phyloP scores from a whole-genome alignment of 2,797 vertebrate species.

The Sciaenops ocellatus region DNA sequence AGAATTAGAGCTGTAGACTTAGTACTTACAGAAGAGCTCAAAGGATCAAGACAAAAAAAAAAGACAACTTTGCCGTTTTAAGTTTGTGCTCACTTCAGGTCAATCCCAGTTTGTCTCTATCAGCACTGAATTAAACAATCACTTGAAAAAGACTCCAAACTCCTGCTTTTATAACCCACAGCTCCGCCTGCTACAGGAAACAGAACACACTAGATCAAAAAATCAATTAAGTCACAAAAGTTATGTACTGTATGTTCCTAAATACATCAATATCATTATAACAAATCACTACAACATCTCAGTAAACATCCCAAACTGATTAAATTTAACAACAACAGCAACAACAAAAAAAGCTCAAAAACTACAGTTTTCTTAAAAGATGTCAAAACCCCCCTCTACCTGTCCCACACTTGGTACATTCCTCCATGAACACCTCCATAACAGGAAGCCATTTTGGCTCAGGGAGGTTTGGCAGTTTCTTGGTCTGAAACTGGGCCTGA shows the following conservation, averaged over 20 bases:
- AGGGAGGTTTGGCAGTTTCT: neutral
- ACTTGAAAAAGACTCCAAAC: neutral
- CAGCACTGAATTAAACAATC: accelerated
- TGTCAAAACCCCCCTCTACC: neutral
- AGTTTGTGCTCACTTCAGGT: neutral
- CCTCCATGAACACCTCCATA: neutral
- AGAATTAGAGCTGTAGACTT: neutral
- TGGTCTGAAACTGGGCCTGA: neutral
- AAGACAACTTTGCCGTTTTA: neutral
- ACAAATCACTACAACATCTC: neutral
- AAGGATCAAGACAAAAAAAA: neutral
- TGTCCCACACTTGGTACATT: neutral
- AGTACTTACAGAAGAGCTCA: neutral
- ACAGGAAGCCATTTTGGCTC: neutral
- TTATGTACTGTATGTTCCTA: neutral
- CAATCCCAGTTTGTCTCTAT: neutral
- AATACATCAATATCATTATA: neutral
- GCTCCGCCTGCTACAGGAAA: constrained; percentile 2
- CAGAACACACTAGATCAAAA: neutral
- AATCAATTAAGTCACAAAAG: neutral
- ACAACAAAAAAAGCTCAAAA: neutral
- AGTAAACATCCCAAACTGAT: neutral
- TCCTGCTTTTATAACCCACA: neutral
- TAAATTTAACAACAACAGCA: neutral
- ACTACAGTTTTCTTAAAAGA: neutral